phyloP scores from a whole-genome alignment of 2,113 vertebrate genomes.

The Copsychus sechellarum region DNA sequence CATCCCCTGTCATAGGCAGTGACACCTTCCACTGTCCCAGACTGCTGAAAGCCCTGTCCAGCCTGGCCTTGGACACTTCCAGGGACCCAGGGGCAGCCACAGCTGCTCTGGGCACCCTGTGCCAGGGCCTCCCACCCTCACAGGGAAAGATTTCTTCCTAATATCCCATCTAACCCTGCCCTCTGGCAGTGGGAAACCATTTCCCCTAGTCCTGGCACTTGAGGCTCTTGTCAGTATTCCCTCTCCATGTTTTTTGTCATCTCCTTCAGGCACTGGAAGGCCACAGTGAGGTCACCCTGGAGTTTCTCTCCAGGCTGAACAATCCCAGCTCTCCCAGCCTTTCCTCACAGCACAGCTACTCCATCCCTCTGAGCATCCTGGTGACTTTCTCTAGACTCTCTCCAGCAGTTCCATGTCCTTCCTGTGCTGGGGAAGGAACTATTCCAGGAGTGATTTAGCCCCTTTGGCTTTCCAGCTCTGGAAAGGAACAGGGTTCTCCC shows the following conservation, averaged over 20 bases:
- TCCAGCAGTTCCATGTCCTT: background rate
- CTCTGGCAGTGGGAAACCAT: background rate
- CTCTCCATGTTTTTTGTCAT: background rate
- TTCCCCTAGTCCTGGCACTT: background rate
- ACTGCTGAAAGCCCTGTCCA: background rate
- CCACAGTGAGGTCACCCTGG: background rate
- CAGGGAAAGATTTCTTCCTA: background rate
- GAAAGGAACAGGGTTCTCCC: rapidly evolving
- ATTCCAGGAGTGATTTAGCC: background rate
- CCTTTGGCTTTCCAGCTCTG: background rate
- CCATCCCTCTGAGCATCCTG: background rate
- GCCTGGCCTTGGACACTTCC: rapidly evolving
- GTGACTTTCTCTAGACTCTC: background rate
- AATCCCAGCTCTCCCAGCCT: background rate
- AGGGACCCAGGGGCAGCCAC: background rate
- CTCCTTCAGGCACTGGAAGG: background rate
- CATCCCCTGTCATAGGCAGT: background rate
- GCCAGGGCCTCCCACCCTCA: background rate
- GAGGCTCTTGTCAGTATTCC: background rate
- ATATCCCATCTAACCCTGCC: rapidly evolving
- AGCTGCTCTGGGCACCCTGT: background rate
- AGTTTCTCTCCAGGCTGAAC: background rate
- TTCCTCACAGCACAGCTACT: background rate
- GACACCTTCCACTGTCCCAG: rapidly evolving
- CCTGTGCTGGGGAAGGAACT: background rate